Evolutionary conservation across 2,888 invertebrate genomes (phyloP), one percentile per base, ranked within the genome.

Genomic region (Lutraria lutraria): DNA sequence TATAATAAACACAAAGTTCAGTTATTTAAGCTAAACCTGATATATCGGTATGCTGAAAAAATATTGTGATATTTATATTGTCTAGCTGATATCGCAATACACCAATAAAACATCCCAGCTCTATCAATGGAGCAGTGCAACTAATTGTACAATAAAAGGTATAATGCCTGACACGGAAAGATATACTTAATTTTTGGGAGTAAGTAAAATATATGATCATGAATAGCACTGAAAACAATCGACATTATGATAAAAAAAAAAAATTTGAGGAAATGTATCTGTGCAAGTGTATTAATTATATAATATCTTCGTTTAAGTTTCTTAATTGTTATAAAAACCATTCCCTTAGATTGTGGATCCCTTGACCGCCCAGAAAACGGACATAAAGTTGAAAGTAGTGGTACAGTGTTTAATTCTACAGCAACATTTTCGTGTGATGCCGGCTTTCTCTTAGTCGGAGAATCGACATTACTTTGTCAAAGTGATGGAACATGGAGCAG

Each of bases 401-500:
- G 84, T 3, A 86, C 86, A 21, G 63, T 29, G 21, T 82, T 34
- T 10, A 68, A 68, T 29, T 63, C 81, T 15, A 52, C 43, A 21
- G 29, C 72, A 19, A 53, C n/a, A 29, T 82, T 81, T 54, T 29
- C 29, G 2, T 86, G 86, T 82, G 29, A 86, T 31, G 52, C 60
- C 12, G 82, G 72, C 19, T 86, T 29, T 29, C 54, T 81, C n/a
- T 52, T 86, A 3, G 80, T 72, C 8, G 83, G 72, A 8, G 53
- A 83, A 21, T 53, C 72, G 6, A 31, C 34, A 6, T 63, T 83
- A 13, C 13, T 15, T 12, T 83, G 83, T 72, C 52, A 29, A n/a
- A 52, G 34, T 53, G 83, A 72, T 83, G 72, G 83, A 16, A 52
- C n/a, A 72, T 83, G 83, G 83, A 83, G 72, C 8, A 53, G 76